Evolutionary conservation across 2,888 invertebrate genomes (phyloP).

Genomic region (Reticulitermes lucifugus): DNA sequence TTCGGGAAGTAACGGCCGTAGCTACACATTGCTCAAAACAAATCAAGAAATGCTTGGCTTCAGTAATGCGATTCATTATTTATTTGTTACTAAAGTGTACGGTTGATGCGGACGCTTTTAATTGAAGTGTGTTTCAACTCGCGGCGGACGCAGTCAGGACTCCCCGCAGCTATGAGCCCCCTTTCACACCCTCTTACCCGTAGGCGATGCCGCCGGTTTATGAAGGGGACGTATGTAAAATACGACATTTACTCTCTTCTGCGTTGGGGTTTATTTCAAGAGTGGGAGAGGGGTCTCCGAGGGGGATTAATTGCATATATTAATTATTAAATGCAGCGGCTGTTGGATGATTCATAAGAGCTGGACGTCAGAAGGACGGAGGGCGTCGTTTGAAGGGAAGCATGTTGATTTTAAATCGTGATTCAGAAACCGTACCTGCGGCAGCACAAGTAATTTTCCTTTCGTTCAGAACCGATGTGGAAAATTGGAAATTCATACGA

Average conservation of each 20-base stretch:
- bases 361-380: neutral
- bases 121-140: neutral
- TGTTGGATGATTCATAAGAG: neutral
- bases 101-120: too few relatives aligned
- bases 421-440: neutral
- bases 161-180: neutral
- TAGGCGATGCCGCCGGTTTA: neutral
- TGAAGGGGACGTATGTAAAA: neutral
- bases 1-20: too few relatives aligned
- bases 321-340: constrained; percentile 10
- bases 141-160: neutral
- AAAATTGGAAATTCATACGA: too few relatives aligned
- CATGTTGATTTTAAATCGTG: neutral
- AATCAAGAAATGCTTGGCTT: too few relatives aligned
- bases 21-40: too few relatives aligned
- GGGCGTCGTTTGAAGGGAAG: neutral
- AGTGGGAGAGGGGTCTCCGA: neutral
- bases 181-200: neutral
- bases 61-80: too few relatives aligned
- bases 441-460: neutral
- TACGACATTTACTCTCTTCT: neutral
- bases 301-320: constrained; percentile 2
- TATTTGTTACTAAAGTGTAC: too few relatives aligned
- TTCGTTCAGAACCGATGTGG: neutral
- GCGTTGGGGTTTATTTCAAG: neutral